Base-by-base conservation (phyloP, 2,888 invertebrate genomes). In the Baronia brevicornis region DNA sequence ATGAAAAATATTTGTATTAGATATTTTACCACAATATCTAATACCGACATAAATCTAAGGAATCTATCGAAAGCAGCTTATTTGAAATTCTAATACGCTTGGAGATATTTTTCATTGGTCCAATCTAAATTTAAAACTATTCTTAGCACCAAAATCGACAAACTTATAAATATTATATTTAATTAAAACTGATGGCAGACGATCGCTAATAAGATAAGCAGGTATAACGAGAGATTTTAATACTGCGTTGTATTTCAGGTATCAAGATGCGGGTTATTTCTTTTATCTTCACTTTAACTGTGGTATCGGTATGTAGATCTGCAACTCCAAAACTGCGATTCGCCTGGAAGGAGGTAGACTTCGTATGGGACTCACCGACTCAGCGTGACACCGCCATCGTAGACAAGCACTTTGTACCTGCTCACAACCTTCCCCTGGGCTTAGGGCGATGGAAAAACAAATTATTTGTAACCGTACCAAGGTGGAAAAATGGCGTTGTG, bases 401-500 rank as follows among this genome's bases (percentile, higher is more conserved):
- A 21, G 82, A 78, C 7, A 88, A 88, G 21, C 77, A 75, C 27
- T 92, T 89, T 56, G 72, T 90, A 3, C 86, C 85, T 5, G 87
- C 77, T 31, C 87, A 92, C 60, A 92, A 91, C 67, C 70, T 91
- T 27, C 91, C 91, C 0, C 68, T 92, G 27, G 92, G 92, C 5
- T 51, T 93, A 39, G 91, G 89, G 31, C 80, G 88, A 33, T 92
- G 91, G 91, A 87, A 86, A 53, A 86, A 90, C 68, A 92, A 89
- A 80, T 64, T 89, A 23, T 92, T 89, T 54, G 79, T 91, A 18
- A 91, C 91, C 4, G 87, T 91, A 11, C 91, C 91, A 36, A 86
- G 87, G 65, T 90, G 90, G 90, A 89, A 88, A 61, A 68, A 82
- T 10, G 93, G 93, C 0, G 90, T 92, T 0, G 90, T 89, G 4